Evolutionary conservation across 2,888 invertebrate genomes (phyloP), one percentile per base, ranked within the genome.

Genomic region (Polyommatus iphigenia): DNA sequence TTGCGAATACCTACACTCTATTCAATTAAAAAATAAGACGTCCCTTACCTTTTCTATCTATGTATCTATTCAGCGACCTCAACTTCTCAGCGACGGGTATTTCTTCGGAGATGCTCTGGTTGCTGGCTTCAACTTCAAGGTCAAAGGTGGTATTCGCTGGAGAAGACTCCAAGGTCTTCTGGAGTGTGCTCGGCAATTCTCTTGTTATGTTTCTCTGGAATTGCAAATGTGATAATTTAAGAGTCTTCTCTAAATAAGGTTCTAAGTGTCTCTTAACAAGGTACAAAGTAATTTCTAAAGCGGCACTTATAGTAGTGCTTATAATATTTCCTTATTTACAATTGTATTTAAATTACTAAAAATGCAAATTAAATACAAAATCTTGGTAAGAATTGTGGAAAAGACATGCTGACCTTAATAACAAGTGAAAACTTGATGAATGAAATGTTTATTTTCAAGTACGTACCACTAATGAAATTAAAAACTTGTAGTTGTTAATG

Each of bases 41-140:
- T 67, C 5, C 5, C 15, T 85, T 83, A 94, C 94, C 92, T 89
- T 93, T 94, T 73, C 94, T 88, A 79, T 92, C 93, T 72, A 87
- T 85, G 78, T 89, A 93, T 88, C 94, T 86, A 81, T 91, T 93
- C 20, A 91, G 79, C 0, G 92, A 88, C 41, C 94, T 86, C 18
- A 94, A 83, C 79, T 92, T 94, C 82, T 94, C 94, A 18, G 94
- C 92, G 0, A 94, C 88, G 0, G 94, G 94, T 6, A 92, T 80
- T 77, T 93, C 93, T 83, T 92, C 91, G 0, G 88, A 85, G 50
- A 92, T 80, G 2, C 91, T 92, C 82, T 90, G 90, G 80, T 93
- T 94, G 15, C 89, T 91, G 24, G 89, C 85, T 79, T 94, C 88
- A 5, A 90, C 86, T 79, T 88, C 85, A 78, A 92, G 83, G 76